These are phyloP conservation scores for Prionailurus bengalensis DNA, from an alignment of 2,113 vertebrate species.

Conservation along the genomic window DNA sequence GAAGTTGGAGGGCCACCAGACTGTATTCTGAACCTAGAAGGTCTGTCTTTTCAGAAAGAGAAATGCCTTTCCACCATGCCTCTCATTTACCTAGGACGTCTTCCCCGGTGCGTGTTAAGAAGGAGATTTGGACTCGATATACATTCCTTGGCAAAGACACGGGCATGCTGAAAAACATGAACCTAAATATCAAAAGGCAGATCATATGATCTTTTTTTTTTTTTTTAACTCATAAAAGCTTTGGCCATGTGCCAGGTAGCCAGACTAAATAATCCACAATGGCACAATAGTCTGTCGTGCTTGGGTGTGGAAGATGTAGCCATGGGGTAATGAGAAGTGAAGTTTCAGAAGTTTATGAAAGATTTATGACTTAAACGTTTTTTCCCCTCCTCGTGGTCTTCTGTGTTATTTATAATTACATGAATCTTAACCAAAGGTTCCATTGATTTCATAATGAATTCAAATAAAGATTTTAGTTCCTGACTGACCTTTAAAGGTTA, in stretches of 20 bases:
- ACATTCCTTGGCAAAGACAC: constrained; percentile 68
- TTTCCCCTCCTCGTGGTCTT: constrained; percentile 41
- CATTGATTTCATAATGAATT: constrained; percentile 76
- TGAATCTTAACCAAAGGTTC: constrained; percentile 64
- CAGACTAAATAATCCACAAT: constrained; percentile 77
- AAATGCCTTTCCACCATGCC: background rate
- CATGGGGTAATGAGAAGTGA: constrained; percentile 5
- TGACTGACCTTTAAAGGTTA: constrained; percentile 68
- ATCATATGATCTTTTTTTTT: constrained; percentile 69
- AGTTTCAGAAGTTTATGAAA: constrained; percentile 70
- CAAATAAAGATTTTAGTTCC: constrained; percentile 39
- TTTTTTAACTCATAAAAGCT: constrained; percentile 76
- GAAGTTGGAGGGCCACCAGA: background rate
- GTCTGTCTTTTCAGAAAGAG: background rate
- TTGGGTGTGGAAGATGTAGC: constrained; percentile 55
- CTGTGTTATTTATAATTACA: constrained; percentile 76
- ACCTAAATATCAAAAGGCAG: constrained; percentile 75
- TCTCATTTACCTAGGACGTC: constrained; percentile 59
- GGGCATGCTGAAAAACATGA: constrained; percentile 71
- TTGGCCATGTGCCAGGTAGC: constrained; percentile 67
- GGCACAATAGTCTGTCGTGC: constrained; percentile 65
- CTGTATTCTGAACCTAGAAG: background rate
- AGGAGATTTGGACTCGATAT: constrained; percentile 32
- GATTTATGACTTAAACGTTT: constrained; percentile 62
- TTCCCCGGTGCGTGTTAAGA: background rate